These are phyloP conservation scores for Equus quagga DNA, from an alignment of 2,113 vertebrate genomes.

Conservation along the genomic window DNA sequence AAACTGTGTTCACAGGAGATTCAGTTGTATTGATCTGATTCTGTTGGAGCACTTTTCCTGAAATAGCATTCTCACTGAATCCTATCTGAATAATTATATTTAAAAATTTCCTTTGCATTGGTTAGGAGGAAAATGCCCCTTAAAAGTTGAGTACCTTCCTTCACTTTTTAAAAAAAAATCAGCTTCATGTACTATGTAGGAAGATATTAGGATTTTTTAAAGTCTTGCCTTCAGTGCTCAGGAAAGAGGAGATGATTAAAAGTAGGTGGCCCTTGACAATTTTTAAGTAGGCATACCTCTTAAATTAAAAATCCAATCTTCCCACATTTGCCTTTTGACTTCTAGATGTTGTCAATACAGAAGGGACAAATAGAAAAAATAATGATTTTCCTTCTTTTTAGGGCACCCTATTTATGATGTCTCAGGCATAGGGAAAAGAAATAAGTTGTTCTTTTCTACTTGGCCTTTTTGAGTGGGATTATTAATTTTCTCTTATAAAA, in stretches of 20 bases:
- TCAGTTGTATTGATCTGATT: conserved; percentile 80
- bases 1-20: conserved; percentile 69
- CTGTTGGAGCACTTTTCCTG: conserved; percentile 62
- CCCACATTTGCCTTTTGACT: conserved; percentile 72
- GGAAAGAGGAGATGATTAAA: conserved; percentile 79
- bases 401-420: neutral
- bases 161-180: neutral
- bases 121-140: conserved; percentile 47
- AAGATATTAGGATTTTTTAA: conserved; percentile 42
- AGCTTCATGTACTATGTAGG: conserved; percentile 37
- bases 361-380: conserved; percentile 5
- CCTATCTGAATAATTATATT: conserved; percentile 81
- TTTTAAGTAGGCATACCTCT: conserved; percentile 72
- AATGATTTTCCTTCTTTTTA: neutral
- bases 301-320: conserved; percentile 62
- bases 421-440: neutral
- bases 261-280: conserved; percentile 76
- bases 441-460: neutral
- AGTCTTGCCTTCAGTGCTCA: conserved; percentile 63
- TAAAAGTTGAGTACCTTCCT: conserved; percentile 37
- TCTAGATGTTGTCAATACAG: conserved; percentile 72
- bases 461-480: neutral
- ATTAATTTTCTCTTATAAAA: neutral
- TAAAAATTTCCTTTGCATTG: conserved; percentile 59
- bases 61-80: conserved; percentile 60